Base-by-base conservation (phyloP, 2,797 vertebrate species). In the Gallinago solitaria region DNA sequence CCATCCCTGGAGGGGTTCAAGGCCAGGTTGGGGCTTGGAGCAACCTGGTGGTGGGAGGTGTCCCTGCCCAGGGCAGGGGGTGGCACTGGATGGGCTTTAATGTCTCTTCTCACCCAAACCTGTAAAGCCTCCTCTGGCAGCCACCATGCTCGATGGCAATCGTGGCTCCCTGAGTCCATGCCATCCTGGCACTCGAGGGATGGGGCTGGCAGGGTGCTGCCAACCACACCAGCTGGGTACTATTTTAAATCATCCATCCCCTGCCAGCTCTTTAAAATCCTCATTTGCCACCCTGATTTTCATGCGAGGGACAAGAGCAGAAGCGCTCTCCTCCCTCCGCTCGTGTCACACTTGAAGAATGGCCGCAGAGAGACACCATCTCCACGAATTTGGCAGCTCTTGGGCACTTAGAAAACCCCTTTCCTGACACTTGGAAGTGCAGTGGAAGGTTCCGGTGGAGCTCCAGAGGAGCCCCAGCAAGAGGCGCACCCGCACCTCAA, bases 261-360 rank as follows among this genome's bases (percentile, higher is more conserved):
- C 25, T 63, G 10, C 37, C 43, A 75, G 23, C 1, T 0, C 83
- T 43, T 59, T 2, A n/a, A 81, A 43, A 59, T 30, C 39, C 59
- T 24, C 56, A 19, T 43, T 83, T 2, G 4, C 43, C 16, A 16
- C 17, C n/a, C 78, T 5, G 7, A 54, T 45, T 61, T 78, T 39
- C 33, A 47, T 27, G 35, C 0, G 1, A 56, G 64, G 28, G 35
- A 21, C 50, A 6, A 0, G 15, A 68, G 48, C 30, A 37, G 48
- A 35, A 47, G 19, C 1, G 0, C 45, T 48, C 15, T 74, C 19
- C 61, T 78, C 54, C 54, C 41, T 21, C 67, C 4, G 8, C 61
- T 18, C 4, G 0, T 50, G 53, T 59, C 1, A 1, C 71, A 18
- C 60, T 39, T 0, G 2, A 53, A 65, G 56, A 64, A 13, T 1